Evolutionary conservation across 2,888 invertebrate species (phyloP).

Genomic region (Pachycephus smyrnensis): DNA sequence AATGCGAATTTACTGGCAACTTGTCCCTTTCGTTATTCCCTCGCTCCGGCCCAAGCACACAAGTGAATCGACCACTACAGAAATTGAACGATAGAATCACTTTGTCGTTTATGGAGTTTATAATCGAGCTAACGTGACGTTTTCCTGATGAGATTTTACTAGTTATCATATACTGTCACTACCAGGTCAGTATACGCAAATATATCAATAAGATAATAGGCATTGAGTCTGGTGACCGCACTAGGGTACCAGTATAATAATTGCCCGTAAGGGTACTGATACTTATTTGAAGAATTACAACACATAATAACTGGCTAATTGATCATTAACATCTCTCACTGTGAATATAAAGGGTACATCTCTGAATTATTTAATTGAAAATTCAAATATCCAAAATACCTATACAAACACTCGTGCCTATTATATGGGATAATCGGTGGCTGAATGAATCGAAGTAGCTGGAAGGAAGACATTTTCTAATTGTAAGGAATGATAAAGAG

Average conservation of each 20-base stretch:
- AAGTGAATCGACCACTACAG: neutral
- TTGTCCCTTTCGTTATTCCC: neutral
- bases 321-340: neutral
- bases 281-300: too few species aligned
- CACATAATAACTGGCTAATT: too few species aligned
- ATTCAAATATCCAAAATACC: neutral
- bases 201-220: neutral
- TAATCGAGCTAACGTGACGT: neutral
- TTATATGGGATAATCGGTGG: neutral
- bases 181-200: neutral
- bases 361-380: conserved; percentile 6
- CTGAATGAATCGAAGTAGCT: neutral
- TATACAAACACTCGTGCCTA: neutral
- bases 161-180: neutral
- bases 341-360: too few species aligned
- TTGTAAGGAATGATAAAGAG: neutral
- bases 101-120: neutral
- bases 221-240: neutral
- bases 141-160: neutral
- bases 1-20: neutral
- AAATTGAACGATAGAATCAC: neutral
- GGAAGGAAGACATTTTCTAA: neutral
- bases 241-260: neutral
- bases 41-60: neutral
- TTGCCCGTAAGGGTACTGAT: too few species aligned